Evolutionary conservation across 2,888 invertebrate species (phyloP), one percentile per base, ranked within the genome.

Genomic region (Habroteleia sp.): DNA sequence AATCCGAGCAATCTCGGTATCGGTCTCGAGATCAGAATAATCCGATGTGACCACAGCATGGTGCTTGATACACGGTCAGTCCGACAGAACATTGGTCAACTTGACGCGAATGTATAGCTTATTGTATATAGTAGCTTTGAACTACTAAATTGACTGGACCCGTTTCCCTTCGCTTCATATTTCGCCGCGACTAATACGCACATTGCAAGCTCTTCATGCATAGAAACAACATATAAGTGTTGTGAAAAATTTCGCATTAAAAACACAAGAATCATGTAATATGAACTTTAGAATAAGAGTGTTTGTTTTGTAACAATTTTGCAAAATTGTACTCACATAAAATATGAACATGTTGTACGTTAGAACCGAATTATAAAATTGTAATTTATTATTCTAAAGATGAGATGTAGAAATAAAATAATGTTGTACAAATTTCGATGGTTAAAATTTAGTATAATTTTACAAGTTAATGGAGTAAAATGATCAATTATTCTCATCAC

Each of bases 71-170:
- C 79, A 84, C 81, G 79, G 80, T 69, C 77, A 79, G 77, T 79
- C 73, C 69, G 80, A 80, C 81, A 79, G 84, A 80, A 77, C 83
- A 82, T 83, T 82, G 84, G 82, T 84, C 81, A 82, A 82, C 80
- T 76, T 80, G 84, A 83, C 84, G 39, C 79, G 74, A 77, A 84
- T 82, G 80, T 83, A 84, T 84, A 75, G 80, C 79, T 60, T 68
- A 44, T 76, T 76, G 80, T 82, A 77, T 79, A 80, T 80, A 77
- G 79, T 79, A 68, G 75, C 76, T 79, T 81, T 77, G 56, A 74
- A 77, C 79, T 77, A 17, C 56, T 72, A 44, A 56, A 58, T 72
- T 72, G 72, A 72, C 63, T 37, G 42, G 42, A 58, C 23, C 42
- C 48, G 41, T 42, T 10, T 50, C 42, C 16, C 35, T 35, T 17